Conservation (phyloP, 2,888 invertebrate species). For the Mythimna pallens region DNA sequence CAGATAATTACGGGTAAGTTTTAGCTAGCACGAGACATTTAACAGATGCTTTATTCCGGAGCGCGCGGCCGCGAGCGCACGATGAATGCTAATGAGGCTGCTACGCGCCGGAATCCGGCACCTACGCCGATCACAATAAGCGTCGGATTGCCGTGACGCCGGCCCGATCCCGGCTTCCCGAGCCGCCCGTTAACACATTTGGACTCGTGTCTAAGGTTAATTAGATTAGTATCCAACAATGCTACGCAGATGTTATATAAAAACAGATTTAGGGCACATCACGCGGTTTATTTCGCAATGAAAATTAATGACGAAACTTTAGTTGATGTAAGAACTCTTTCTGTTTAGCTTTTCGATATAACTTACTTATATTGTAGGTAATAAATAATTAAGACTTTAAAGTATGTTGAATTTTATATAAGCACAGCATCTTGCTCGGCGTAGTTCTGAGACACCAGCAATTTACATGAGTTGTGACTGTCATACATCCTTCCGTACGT, state of each 20-base stretch:
- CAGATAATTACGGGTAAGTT: conserved; percentile 90
- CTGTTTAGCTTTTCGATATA: background rate
- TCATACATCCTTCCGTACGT: conserved; percentile 88
- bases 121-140: conserved; percentile 75
- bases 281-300: conserved; percentile 53
- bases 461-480: conserved; percentile 88
- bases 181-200: conserved; percentile 88
- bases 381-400: conserved; percentile 33
- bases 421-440: conserved; percentile 42
- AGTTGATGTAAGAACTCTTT: conserved; percentile 20
- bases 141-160: conserved; percentile 70
- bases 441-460: conserved; percentile 72
- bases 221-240: conserved; percentile 88
- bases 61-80: conserved; percentile 88
- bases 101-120: conserved; percentile 73
- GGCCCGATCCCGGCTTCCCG: conserved; percentile 75
- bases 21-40: conserved; percentile 90
- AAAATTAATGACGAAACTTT: conserved; percentile 47
- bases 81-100: conserved; percentile 89
- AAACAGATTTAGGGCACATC: conserved; percentile 74
- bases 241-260: conserved; percentile 79
- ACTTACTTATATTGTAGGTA: background rate
- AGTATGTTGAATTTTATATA: conserved; percentile 30
- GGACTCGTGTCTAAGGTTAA: conserved; percentile 90
- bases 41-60: conserved; percentile 90